phyloP scores from a whole-genome alignment of 2,113 vertebrate genomes.

The Ahaetulla prasina region DNA sequence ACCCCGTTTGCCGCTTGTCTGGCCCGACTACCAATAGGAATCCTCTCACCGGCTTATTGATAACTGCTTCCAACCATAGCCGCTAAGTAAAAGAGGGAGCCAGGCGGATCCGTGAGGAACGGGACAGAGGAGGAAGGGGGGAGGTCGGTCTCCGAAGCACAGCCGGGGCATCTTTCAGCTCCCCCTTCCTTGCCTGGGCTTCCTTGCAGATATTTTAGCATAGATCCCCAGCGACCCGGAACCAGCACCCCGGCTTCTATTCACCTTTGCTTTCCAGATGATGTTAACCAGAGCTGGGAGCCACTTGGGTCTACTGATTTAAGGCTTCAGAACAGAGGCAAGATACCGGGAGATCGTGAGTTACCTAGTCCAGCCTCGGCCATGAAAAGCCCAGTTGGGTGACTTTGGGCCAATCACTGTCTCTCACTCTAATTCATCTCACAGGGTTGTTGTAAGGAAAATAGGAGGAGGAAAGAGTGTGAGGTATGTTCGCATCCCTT shows the following conservation, averaged over 20 bases:
- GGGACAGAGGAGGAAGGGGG: too few relatives aligned
- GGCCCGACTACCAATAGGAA: neutral
- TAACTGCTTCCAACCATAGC: neutral
- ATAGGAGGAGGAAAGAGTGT: neutral
- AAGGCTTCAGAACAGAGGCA: neutral
- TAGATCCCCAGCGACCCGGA: too few relatives aligned
- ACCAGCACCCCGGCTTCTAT: neutral
- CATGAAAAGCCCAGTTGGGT: neutral
- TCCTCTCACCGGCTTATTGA: neutral
- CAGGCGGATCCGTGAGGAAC: neutral
- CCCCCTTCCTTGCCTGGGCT: slow-evolving; percentile 30
- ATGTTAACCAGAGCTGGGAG: neutral
- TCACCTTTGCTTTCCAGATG: neutral
- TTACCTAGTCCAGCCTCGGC: neutral
- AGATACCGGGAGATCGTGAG: too few relatives aligned
- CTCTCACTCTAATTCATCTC: neutral
- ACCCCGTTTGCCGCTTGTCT: neutral
- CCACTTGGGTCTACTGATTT: neutral
- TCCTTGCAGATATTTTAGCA: neutral
- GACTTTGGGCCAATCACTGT: neutral
- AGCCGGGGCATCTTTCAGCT: slow-evolving; percentile 17
- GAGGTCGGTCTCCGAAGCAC: neutral
- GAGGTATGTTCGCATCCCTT: neutral
- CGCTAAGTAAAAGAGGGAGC: neutral
- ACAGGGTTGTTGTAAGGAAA: neutral